These are phyloP conservation scores for Pandemis corylana DNA, from an alignment of 2,888 invertebrate genomes.

Conservation along the genomic window DNA sequence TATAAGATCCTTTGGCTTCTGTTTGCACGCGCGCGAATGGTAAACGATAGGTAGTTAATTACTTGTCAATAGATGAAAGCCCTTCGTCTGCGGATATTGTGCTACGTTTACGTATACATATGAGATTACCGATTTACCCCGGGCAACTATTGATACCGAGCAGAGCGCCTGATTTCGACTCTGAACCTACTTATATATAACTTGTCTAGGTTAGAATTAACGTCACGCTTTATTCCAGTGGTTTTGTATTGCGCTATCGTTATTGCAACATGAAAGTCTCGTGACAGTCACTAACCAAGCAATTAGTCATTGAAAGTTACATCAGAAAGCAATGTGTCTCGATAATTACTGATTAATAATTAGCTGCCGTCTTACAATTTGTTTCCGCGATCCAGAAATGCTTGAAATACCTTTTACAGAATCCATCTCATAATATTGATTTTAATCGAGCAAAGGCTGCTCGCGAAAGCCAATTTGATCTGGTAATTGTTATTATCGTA, in stretches of 20 bases:
- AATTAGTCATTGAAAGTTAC: constrained; percentile 27
- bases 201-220: background rate
- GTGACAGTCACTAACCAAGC: constrained; percentile 18
- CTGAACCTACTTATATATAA: background rate
- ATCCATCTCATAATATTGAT: constrained; percentile 7
- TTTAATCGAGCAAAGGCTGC: constrained; percentile 1
- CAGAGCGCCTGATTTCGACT: background rate
- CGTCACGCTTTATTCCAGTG: background rate
- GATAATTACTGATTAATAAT: constrained; percentile 15
- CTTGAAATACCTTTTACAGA: background rate
- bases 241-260: background rate
- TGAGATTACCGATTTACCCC: background rate
- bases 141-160: constrained; percentile 4
- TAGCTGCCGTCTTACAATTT: constrained; percentile 1
- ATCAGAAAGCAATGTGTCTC: constrained; percentile 18
- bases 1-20: constrained; percentile 15
- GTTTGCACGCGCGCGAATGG: constrained; percentile 11
- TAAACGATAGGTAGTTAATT: constrained; percentile 37
- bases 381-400: background rate
- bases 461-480: constrained; percentile 16
- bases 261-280: constrained; percentile 16
- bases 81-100: constrained; percentile 25
- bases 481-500: constrained; percentile 7
- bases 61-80: constrained; percentile 42
- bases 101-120: constrained; percentile 16